These are phyloP conservation scores for Metaphire vulgaris DNA, from an alignment of 1,140 invertebrate genomes.

Conservation along the genomic window DNA sequence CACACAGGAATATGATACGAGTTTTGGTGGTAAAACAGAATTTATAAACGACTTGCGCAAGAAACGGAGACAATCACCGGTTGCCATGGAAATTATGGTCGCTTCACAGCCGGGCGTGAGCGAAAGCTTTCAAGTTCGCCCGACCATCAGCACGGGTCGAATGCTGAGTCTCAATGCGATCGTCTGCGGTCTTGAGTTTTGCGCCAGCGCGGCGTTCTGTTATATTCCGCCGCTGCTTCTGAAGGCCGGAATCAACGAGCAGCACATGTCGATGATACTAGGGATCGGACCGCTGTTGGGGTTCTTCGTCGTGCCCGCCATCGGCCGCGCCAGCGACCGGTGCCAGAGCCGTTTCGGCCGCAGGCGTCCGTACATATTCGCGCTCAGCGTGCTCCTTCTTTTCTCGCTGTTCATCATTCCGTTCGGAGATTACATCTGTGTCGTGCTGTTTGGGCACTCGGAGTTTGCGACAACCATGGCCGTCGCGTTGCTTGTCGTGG, in stretches of 20 bases:
- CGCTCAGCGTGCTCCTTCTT: slow-evolving; percentile 46
- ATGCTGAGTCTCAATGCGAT: slow-evolving; percentile 47
- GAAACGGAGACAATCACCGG: no score
- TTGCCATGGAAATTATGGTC: neutral
- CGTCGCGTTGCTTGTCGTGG: slow-evolving; percentile 43
- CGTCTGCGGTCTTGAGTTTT: slow-evolving; percentile 55
- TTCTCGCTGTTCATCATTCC: slow-evolving; percentile 45
- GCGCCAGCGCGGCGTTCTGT: slow-evolving; percentile 54
- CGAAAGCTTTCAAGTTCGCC: no score
- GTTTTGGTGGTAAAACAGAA: no score
- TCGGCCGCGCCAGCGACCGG: slow-evolving; percentile 52
- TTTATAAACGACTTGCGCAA: no score
- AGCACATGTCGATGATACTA: slow-evolving; percentile 51
- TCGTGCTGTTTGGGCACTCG: no score
- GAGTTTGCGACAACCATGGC: slow-evolving; percentile 34
- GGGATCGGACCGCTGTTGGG: slow-evolving; percentile 53
- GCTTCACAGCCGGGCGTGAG: slow-evolving; percentile 3
- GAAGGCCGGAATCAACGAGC: slow-evolving; percentile 53
- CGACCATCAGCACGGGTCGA: neutral
- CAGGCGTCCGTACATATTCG: slow-evolving; percentile 54
- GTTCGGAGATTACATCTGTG: slow-evolving; percentile 44
- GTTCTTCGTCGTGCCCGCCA: slow-evolving; percentile 52
- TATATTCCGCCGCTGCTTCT: slow-evolving; percentile 56
- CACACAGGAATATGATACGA: no score
- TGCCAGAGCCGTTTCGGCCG: slow-evolving; percentile 51